Evolutionary conservation across 2,797 vertebrate species (phyloP).

Genomic region (Babyrousa celebensis): DNA sequence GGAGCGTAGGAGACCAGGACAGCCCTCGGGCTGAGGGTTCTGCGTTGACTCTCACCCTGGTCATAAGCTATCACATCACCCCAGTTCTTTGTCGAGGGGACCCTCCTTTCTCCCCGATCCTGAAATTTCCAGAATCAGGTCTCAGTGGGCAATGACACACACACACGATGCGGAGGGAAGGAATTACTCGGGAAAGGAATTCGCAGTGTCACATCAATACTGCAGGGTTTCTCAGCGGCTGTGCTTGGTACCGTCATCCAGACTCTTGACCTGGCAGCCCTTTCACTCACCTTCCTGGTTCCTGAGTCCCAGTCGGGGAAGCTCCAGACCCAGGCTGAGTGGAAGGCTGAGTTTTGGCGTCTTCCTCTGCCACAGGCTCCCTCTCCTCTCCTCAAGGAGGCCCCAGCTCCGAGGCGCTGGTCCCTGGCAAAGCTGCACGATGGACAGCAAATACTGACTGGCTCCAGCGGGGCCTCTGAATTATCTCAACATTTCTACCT

Average conservation of each 20-base stretch:
- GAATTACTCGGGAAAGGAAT: constrained; percentile 8
- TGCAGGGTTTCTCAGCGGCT: constrained; percentile 22
- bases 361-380: not conserved
- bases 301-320: not conserved
- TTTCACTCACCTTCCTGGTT: not conserved
- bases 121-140: constrained; percentile 15
- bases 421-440: not conserved
- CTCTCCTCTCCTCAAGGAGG: not conserved
- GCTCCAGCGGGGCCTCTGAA: not conserved
- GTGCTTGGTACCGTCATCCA: not conserved
- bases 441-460: constrained; percentile 16
- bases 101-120: not conserved
- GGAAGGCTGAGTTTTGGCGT: constrained; percentile 9
- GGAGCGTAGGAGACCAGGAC: not conserved
- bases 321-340: not conserved
- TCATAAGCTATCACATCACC: not conserved
- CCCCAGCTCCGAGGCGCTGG: not conserved
- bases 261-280: not conserved
- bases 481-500: not conserved
- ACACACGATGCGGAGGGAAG: not conserved
- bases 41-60: not conserved
- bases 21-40: not conserved
- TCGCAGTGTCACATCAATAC: not conserved
- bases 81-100: not conserved
- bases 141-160: constrained; percentile 14